Base-by-base conservation (phyloP, 2,888 invertebrate species). In the Nesidiocoris tenuis region DNA sequence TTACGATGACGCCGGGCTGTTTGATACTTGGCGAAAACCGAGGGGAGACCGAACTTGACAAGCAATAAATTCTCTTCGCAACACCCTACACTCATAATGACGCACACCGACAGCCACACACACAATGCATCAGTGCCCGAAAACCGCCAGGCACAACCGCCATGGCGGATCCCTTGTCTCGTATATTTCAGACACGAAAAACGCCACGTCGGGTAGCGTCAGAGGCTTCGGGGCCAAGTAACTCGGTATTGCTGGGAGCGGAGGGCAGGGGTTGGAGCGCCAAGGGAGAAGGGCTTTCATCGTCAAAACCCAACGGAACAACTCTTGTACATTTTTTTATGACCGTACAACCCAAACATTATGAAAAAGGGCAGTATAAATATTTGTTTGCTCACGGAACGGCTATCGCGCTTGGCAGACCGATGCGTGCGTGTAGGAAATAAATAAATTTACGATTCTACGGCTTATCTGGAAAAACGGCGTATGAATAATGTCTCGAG, bases 381-480 rank as follows among this genome's bases (percentile, higher is more conserved):
- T 67, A 67, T 67, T 56, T 67, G 67, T 67, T 67, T 22, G 22
- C 67, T 21, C n/a, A 22, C 67, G 22, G 39, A 12, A 39, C 9
- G 55, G 56, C 56, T 66, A 66, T 67, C 55, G 56, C 21, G 39
- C 12, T 39, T 39, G 39, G 39, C 3, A 39, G 5, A 12, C 39
- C 39, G 39, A 7, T 39, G 39, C 12, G 39, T 12, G 39, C 39
- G 3, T 12, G 39, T 39, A 39, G 12, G 12, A 39, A 7, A 39
- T 39, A 39, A 7, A 39, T 39, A 39, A 39, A 39, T 39, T 39
- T 39, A 39, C 39, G 39, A 12, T 39, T 39, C 12, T 39, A 7
- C 39, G n/a, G n/a, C n/a, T n/a, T n/a, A n/a, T n/a, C n/a, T n/a
- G n/a, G n/a, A n/a, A n/a, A n/a, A n/a, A n/a, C n/a, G n/a, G n/a